Evolutionary conservation across 2,113 vertebrate species (phyloP).

Genomic region (Pedetes capensis): DNA sequence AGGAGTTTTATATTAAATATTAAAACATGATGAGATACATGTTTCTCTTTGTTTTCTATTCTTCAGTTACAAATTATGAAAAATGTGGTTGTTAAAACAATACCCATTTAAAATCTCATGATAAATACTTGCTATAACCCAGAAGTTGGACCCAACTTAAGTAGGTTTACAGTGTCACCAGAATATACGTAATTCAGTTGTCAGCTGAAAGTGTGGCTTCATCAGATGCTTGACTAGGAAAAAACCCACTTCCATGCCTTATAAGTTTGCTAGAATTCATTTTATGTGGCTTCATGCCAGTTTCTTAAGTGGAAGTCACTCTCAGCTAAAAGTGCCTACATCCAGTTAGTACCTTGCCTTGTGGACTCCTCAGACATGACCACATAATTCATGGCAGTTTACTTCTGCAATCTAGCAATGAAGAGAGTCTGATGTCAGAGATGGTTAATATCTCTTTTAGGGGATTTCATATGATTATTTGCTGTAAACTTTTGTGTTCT

Average conservation of each 20-base stretch:
- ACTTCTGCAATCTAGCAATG: not conserved
- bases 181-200: not conserved
- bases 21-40: not conserved
- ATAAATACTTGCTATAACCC: not conserved
- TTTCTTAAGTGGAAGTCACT: not conserved
- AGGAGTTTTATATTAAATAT: not conserved
- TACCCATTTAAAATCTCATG: not conserved
- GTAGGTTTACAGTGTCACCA: not conserved
- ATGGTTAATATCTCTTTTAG: not conserved
- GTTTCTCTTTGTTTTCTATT: not conserved
- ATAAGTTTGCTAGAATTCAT: not conserved
- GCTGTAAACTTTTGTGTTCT: not conserved
- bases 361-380: not conserved
- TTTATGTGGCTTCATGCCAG: not conserved
- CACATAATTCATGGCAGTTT: not conserved
- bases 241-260: not conserved
- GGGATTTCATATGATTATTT: not conserved
- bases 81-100: not conserved
- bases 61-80: not conserved
- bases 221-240: not conserved
- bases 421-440: not conserved
- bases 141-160: not conserved
- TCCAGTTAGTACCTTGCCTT: not conserved
- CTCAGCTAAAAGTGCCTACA: fast-evolving
- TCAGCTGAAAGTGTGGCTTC: not conserved